Conservation (phyloP, 2,113 vertebrate genomes). For the Silurus meridionalis region DNA sequence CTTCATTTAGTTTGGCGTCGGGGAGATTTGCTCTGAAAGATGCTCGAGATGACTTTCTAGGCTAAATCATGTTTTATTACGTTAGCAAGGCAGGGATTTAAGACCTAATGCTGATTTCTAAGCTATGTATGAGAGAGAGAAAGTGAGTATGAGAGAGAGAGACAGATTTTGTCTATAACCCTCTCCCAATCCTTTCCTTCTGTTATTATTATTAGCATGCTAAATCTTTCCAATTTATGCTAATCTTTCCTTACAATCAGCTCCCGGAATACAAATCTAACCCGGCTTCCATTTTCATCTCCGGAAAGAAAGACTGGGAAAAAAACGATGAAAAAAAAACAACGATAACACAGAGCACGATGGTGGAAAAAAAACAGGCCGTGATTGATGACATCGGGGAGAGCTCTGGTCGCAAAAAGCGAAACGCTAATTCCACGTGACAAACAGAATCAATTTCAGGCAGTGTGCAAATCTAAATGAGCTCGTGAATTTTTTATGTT, state of each 20-base stretch:
- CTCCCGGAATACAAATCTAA: conserved; percentile 17
- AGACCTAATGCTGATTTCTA: background rate
- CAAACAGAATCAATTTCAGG: conserved; percentile 64
- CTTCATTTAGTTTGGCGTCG: background rate
- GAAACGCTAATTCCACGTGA: conserved; percentile 59
- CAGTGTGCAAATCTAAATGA: conserved; percentile 65
- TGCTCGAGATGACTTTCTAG: background rate
- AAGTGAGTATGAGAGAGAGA: background rate
- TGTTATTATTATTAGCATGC: background rate
- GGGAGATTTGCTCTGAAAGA: background rate
- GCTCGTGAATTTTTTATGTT: conserved; percentile 71
- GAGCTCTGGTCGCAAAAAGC: conserved; percentile 53
- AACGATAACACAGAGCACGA: conserved; percentile 47
- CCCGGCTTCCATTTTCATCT: background rate
- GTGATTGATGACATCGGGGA: conserved; percentile 62
- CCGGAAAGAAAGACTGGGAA: conserved; percentile 3
- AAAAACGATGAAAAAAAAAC: too few species aligned
- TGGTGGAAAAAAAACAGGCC: conserved; percentile 44
- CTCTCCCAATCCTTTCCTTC: background rate
- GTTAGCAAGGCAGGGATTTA: background rate
- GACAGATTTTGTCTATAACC: background rate
- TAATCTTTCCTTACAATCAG: conserved; percentile 20
- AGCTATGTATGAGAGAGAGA: background rate
- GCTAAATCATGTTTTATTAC: background rate
- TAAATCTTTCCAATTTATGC: conserved; percentile 47